These are phyloP conservation scores for Berghia stephanieae DNA, from an alignment of 1,140 invertebrate species.

Conservation along the genomic window DNA sequence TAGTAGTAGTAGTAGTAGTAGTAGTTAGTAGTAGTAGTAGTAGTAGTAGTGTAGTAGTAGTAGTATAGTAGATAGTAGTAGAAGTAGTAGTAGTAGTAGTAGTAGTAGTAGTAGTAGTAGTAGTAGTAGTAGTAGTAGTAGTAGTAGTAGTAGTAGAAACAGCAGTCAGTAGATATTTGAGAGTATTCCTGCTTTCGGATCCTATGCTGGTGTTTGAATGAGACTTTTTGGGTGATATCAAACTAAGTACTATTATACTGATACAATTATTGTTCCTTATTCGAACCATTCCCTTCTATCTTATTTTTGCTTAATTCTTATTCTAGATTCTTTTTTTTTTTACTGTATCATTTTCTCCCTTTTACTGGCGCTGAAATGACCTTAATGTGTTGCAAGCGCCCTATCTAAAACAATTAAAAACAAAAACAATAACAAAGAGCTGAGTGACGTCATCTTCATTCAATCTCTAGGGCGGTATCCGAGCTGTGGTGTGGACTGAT, in stretches of 20 bases:
- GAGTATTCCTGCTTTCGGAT: too few relatives aligned
- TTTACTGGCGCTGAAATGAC: not conserved
- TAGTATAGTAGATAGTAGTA: not conserved
- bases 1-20: not conserved
- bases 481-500: conserved; percentile 62
- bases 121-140: conserved; percentile 4
- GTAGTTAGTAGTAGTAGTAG: too few relatives aligned
- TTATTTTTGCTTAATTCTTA: not conserved
- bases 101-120: conserved; percentile 3
- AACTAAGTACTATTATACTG: too few relatives aligned
- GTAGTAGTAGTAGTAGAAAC: not conserved
- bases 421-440: not conserved
- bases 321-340: not conserved
- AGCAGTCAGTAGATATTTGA: not conserved
- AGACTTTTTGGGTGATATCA: too few relatives aligned
- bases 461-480: conserved; percentile 50
- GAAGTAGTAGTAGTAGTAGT: not conserved
- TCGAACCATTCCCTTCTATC: not conserved
- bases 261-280: too few relatives aligned
- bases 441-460: conserved; percentile 49
- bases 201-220: too few relatives aligned
- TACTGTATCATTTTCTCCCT: not conserved
- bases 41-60: too few relatives aligned
- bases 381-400: not conserved
- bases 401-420: not conserved